Conservation (phyloP, 2,797 vertebrate species). For the Gymnocypris eckloni region DNA sequence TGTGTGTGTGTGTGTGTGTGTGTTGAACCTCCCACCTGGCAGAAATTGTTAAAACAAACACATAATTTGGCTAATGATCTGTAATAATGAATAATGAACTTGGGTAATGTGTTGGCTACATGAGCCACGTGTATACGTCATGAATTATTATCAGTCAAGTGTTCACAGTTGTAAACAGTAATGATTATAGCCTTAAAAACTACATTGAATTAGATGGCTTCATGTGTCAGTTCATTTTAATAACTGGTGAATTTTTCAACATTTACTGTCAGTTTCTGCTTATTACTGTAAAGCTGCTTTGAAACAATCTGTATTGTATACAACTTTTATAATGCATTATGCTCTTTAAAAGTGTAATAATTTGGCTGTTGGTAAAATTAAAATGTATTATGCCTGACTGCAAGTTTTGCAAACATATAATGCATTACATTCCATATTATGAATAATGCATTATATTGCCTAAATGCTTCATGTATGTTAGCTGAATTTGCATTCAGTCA, state of each 20-base stretch:
- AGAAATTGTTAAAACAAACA: constrained; percentile 2
- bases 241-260: background rate
- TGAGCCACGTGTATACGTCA: background rate
- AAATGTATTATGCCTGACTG: background rate
- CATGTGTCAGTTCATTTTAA: background rate
- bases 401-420: background rate
- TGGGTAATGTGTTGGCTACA: background rate
- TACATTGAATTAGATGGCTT: background rate
- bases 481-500: background rate
- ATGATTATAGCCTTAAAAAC: background rate
- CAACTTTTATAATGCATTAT: background rate
- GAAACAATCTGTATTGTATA: background rate
- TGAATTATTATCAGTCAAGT: background rate
- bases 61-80: constrained; percentile 1
- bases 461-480: background rate
- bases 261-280: background rate
- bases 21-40: background rate
- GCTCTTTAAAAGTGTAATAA: background rate
- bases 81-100: background rate
- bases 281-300: background rate
- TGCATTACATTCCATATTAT: background rate
- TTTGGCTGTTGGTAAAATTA: background rate
- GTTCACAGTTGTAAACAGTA: background rate
- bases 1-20: background rate
- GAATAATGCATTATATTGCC: background rate